Conservation (phyloP, 2,888 invertebrate genomes). For the Cantharis nigra region DNA sequence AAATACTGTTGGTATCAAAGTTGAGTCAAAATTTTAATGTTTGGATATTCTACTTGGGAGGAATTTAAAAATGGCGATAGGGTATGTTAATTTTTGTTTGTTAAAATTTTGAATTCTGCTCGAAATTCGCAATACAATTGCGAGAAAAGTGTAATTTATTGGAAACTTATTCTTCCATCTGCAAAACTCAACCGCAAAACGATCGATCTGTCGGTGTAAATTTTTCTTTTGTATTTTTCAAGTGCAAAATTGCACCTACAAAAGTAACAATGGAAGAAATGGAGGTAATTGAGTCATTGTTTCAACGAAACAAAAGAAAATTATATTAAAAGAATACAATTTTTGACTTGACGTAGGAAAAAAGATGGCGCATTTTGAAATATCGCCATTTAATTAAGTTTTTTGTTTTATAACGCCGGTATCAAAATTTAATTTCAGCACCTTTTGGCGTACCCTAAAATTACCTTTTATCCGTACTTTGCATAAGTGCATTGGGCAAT, state of each 20-base stretch:
- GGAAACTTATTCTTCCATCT: not conserved
- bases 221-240: not conserved
- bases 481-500: not conserved
- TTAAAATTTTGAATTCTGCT: not conserved
- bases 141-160: not conserved
- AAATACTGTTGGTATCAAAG: not conserved
- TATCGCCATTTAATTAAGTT: not conserved
- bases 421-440: not conserved
- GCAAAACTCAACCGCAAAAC: not conserved
- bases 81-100: not conserved
- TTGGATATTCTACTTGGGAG: too few species aligned
- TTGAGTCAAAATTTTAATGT: too few species aligned
- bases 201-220: not conserved
- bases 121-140: not conserved
- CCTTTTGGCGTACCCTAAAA: not conserved
- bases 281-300: conserved; percentile 1
- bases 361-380: not conserved
- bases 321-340: not conserved
- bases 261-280: conserved; percentile 3
- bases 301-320: conserved; percentile 4
- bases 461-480: not conserved
- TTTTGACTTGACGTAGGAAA: not conserved
- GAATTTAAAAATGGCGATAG: not conserved
- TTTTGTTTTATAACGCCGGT: not conserved
- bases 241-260: not conserved